Percentiles rank a stretch among this genome's conserved stretches.
Conservation (phyloP, 2,888 invertebrate genomes). For the Synergus umbraculus region DNA sequence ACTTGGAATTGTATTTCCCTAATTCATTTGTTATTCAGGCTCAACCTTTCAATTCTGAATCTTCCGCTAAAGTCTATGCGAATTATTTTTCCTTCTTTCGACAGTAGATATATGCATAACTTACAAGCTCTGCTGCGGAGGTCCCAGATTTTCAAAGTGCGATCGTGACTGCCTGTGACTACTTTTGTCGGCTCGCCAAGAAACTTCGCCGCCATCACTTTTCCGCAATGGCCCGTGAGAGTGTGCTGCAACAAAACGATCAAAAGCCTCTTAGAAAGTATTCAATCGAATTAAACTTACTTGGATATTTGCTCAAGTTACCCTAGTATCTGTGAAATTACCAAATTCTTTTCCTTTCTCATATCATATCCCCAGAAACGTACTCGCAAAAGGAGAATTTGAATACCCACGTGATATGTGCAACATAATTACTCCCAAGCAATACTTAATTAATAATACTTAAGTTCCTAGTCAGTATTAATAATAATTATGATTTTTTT, state of each 20-base stretch:
- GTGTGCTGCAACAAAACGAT: slow-evolving; percentile 85
- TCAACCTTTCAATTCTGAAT: not conserved
- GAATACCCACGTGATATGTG: too few relatives aligned
- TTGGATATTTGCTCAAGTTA: slow-evolving; percentile 20
- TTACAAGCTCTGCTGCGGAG: slow-evolving; percentile 93
- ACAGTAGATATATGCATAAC: slow-evolving; percentile 70
- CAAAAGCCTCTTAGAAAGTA: slow-evolving; percentile 47
- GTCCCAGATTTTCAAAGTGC: slow-evolving; percentile 99
- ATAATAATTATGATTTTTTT: not conserved
- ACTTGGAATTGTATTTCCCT: not conserved
- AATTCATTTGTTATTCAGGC: not conserved
- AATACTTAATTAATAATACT: not conserved
- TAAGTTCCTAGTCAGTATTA: not conserved
- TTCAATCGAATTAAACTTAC: slow-evolving; percentile 42
- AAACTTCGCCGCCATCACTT: slow-evolving; percentile 98
- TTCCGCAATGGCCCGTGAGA: slow-evolving; percentile 96
- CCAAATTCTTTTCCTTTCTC: not conserved
- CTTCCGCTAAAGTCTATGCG: not conserved
- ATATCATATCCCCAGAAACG: not conserved
- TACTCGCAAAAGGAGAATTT: not conserved
- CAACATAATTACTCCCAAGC: too few relatives aligned
- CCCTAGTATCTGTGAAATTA: slow-evolving; percentile 3
- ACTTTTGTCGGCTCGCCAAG: slow-evolving; percentile 94
- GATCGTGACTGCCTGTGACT: slow-evolving; percentile 98
- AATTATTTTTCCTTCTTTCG: not conserved